These are phyloP conservation scores for Aramus guarauna DNA, from an alignment of 2,113 vertebrate species.

Conservation along the genomic window DNA sequence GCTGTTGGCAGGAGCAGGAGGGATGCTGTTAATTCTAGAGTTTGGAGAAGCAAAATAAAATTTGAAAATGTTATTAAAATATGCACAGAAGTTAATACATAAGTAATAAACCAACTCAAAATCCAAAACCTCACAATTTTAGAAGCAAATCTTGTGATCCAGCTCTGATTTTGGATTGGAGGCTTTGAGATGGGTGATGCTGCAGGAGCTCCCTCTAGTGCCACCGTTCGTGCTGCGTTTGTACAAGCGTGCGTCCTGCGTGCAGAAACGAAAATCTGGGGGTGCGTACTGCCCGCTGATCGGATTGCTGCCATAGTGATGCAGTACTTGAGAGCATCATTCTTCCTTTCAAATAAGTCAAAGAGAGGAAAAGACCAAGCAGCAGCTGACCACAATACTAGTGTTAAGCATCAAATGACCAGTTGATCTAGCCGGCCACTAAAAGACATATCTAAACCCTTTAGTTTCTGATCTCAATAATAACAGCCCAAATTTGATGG, in stretches of 20 bases:
- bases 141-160: not conserved
- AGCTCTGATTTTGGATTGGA: not conserved
- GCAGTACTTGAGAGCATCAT: not conserved
- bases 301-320: not conserved
- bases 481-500: not conserved
- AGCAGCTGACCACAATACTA: not conserved
- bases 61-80: not conserved
- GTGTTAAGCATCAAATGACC: not conserved
- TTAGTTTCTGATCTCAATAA: not conserved
- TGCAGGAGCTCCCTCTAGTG: conserved; percentile 17
- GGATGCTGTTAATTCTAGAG: not conserved
- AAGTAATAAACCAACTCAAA: not conserved
- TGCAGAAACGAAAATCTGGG: not conserved
- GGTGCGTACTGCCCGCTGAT: rapidly evolving
- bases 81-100: not conserved
- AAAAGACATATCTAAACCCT: not conserved
- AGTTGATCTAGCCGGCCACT: not conserved
- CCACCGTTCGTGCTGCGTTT: not conserved
- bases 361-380: not conserved
- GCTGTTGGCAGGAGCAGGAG: not conserved
- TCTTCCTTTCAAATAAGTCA: not conserved
- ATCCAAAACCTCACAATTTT: not conserved
- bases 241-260: rapidly evolving
- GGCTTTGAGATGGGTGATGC: not conserved
- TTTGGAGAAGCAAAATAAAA: not conserved